phyloP scores from a whole-genome alignment of 1,140 invertebrate genomes.

The Drosophila prosaltans region DNA sequence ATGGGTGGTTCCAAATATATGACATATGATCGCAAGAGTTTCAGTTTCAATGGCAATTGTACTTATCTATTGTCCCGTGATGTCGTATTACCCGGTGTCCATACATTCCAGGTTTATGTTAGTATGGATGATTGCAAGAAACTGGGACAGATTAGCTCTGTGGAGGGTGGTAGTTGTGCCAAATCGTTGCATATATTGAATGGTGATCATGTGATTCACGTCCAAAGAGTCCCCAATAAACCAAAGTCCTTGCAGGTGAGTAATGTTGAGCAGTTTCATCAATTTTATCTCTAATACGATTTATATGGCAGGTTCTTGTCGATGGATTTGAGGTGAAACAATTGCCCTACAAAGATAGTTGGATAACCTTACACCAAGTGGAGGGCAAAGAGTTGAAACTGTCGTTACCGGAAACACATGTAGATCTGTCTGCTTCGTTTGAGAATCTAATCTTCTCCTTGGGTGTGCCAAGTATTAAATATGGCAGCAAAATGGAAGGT shows the following conservation, averaged over 20 bases:
- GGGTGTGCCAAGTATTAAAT: conserved; percentile 88
- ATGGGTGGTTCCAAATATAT: conserved; percentile 88
- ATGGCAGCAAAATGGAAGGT: conserved; percentile 89
- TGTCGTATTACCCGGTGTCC: conserved; percentile 84
- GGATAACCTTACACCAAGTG: conserved; percentile 84
- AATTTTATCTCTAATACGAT: neutral
- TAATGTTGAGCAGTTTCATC: neutral
- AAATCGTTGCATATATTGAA: conserved; percentile 85
- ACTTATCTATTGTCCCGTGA: conserved; percentile 90
- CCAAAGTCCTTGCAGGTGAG: conserved; percentile 42
- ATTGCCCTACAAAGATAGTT: conserved; percentile 84
- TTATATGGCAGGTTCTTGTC: conserved; percentile 53
- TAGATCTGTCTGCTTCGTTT: conserved; percentile 84
- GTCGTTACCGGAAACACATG: conserved; percentile 83
- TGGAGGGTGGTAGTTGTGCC: conserved; percentile 60
- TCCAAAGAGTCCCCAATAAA: conserved; percentile 81
- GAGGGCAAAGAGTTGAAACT: conserved; percentile 84
- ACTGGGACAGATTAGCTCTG: conserved; percentile 45
- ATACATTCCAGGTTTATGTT: conserved; percentile 85
- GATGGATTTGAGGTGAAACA: conserved; percentile 83
- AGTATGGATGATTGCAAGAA: conserved; percentile 77
- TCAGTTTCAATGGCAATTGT: conserved; percentile 90
- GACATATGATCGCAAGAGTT: conserved; percentile 89
- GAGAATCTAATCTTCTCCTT: conserved; percentile 85
- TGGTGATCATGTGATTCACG: conserved; percentile 86